Conservation (phyloP, 2,888 invertebrate genomes). For the Neoascia interrupta region DNA sequence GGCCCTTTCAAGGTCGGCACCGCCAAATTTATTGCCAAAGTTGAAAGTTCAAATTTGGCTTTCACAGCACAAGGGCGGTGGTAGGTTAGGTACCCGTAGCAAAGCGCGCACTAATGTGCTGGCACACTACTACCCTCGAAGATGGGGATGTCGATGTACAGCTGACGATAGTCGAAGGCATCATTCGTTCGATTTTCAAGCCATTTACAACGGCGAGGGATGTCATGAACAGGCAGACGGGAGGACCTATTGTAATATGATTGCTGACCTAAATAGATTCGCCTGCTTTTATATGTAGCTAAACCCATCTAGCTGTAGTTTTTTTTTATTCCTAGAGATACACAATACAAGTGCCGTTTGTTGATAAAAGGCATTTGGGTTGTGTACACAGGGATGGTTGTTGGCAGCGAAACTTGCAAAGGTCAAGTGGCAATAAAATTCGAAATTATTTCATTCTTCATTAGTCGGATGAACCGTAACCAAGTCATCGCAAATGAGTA, state of each 20-base stretch:
- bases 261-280: constrained; percentile 25
- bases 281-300: not conserved
- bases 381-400: not conserved
- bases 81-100: not conserved
- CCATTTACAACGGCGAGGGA: constrained; percentile 23
- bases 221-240: constrained; percentile 16
- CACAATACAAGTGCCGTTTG: not conserved
- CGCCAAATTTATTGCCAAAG: constrained; percentile 52
- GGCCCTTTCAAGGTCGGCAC: constrained; percentile 46
- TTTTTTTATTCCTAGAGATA: not conserved
- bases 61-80: too few relatives aligned
- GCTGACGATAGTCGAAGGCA: not conserved
- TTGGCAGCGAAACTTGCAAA: constrained; percentile 1
- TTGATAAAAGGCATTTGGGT: constrained; percentile 31
- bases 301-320: too few relatives aligned
- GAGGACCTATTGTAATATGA: constrained; percentile 3
- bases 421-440: constrained; percentile 41
- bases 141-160: not conserved
- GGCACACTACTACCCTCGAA: not conserved
- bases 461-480: constrained; percentile 4
- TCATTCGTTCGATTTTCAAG: not conserved
- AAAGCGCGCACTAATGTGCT: not conserved
- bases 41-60: constrained; percentile 54
- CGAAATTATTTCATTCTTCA: constrained; percentile 24
- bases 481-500: too few relatives aligned